A percentile compares a stretch with the other conserved stretches of the same genome.
These are phyloP conservation scores for Cynoglossus semilaevis DNA, from an alignment of 2,113 vertebrate genomes.

Conservation along the genomic window DNA sequence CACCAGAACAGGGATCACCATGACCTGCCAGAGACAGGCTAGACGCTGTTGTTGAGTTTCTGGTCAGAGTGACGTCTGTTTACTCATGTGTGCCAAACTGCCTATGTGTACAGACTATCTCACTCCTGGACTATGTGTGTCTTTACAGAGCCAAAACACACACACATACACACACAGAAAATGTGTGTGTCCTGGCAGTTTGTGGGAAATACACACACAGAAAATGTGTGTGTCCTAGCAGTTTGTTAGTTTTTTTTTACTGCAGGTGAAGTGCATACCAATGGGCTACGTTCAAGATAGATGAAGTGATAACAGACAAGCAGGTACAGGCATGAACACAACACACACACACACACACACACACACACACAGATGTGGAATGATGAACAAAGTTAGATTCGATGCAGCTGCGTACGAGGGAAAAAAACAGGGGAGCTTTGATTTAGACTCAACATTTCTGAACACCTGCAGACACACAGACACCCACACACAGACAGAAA, in stretches of 20 bases:
- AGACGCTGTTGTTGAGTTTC: constrained; percentile 23
- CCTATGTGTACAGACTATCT: constrained; percentile 30
- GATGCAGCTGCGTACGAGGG: constrained; percentile 43
- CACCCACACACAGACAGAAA: neutral
- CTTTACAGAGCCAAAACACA: constrained; percentile 2
- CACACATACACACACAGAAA: constrained; percentile 3
- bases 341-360: constrained; percentile 16
- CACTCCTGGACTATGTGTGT: constrained; percentile 11
- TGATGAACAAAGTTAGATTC: constrained; percentile 8
- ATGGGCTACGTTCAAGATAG: constrained; percentile 29
- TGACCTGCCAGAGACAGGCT: constrained; percentile 34
- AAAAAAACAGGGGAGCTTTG: constrained; percentile 26
- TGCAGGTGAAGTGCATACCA: constrained; percentile 62
- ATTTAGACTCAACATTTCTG: constrained; percentile 44
- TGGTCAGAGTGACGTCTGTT: constrained; percentile 52
- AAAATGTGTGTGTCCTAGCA: constrained; percentile 14
- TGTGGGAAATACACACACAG: constrained; percentile 4
- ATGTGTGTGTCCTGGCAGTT: constrained; percentile 20
- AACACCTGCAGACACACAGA: constrained; percentile 20
- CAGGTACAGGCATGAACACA: constrained; percentile 38
- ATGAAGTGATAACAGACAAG: constrained; percentile 52
- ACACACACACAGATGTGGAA: constrained; percentile 15
- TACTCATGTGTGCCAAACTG: constrained; percentile 12
- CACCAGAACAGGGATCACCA: constrained; percentile 21
- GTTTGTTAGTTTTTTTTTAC: constrained; percentile 35